phyloP scores from a whole-genome alignment of 2,797 vertebrate species.

The Esox lucius region DNA sequence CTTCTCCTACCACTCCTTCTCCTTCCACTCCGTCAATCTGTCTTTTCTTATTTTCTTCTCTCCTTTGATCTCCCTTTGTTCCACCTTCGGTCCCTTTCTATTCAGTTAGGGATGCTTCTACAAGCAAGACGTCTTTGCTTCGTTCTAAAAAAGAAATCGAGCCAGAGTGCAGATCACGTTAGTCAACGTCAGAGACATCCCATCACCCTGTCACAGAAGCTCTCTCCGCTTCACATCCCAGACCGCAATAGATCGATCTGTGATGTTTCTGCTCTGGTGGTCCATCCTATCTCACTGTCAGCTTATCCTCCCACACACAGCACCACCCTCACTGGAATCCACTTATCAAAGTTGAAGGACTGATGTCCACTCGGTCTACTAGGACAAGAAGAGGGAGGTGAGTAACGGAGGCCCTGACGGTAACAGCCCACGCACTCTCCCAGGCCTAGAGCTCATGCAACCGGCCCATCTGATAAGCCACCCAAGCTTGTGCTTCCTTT shows the following conservation, averaged over 20 bases:
- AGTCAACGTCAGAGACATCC: background rate
- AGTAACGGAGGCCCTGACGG: background rate
- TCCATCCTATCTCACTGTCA: background rate
- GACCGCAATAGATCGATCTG: background rate
- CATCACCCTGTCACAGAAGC: slow-evolving; percentile 5
- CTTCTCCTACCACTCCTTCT: slow-evolving; percentile 3
- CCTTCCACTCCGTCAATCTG: slow-evolving; percentile 16
- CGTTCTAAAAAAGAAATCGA: slow-evolving; percentile 20
- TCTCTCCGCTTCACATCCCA: slow-evolving; percentile 23
- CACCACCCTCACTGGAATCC: background rate
- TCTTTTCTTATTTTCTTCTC: slow-evolving; percentile 5
- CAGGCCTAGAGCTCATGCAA: too few species aligned
- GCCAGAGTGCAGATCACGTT: slow-evolving; percentile 18
- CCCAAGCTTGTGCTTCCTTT: background rate
- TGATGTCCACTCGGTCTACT: background rate
- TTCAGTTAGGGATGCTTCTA: slow-evolving; percentile 14
- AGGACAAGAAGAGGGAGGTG: background rate
- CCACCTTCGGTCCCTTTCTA: background rate
- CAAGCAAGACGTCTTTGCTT: background rate
- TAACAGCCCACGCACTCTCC: background rate
- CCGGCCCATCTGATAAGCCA: background rate
- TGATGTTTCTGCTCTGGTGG: slow-evolving; percentile 11
- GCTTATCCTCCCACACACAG: background rate
- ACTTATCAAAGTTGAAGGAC: background rate
- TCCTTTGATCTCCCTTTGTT: slow-evolving; percentile 20